Evolutionary conservation across 1,140 invertebrate genomes (phyloP).

Genomic region (Zaprionus kolodkinae): DNA sequence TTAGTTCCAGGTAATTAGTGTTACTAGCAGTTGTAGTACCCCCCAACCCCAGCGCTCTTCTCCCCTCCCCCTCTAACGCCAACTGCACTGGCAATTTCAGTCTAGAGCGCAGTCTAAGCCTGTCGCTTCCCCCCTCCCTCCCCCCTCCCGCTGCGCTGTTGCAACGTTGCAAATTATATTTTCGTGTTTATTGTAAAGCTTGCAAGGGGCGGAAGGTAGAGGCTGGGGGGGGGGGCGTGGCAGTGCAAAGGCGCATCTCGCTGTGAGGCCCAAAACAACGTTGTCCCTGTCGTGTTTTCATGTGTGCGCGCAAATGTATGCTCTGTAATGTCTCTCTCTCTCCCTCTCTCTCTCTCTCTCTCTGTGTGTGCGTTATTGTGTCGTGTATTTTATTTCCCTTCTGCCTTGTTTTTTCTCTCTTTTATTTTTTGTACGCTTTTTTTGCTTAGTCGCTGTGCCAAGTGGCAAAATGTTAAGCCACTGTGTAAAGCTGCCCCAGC

Average conservation of each 20-base stretch:
- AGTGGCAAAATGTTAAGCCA: slow-evolving; percentile 78
- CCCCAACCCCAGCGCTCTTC: slow-evolving; percentile 10
- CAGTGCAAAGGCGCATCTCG: neutral
- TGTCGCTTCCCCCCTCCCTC: neutral
- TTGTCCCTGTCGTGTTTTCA: slow-evolving; percentile 23
- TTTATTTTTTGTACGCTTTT: slow-evolving; percentile 22
- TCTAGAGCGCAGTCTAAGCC: neutral
- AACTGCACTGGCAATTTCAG: neutral
- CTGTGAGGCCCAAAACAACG: slow-evolving; percentile 14
- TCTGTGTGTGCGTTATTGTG: slow-evolving; percentile 21
- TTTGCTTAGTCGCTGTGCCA: slow-evolving; percentile 65
- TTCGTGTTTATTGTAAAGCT: slow-evolving; percentile 82
- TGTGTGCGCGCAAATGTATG: slow-evolving; percentile 1
- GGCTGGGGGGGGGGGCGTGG: neutral
- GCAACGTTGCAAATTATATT: slow-evolving; percentile 79
- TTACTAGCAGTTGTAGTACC: slow-evolving; percentile 55
- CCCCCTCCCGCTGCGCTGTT: neutral
- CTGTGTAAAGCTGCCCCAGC: slow-evolving; percentile 49
- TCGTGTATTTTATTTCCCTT: slow-evolving; percentile 51
- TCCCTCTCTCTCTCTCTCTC: neutral
- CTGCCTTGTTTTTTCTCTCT: slow-evolving; percentile 5
- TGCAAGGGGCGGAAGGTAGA: slow-evolving; percentile 62
- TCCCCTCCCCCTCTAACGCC: neutral
- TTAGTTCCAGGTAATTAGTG: slow-evolving; percentile 89
- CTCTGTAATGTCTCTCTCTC: no score